Percentiles rank a stretch among this genome's conserved stretches.
phyloP scores from a whole-genome alignment of 2,888 invertebrate species.

The Hyalella azteca region DNA sequence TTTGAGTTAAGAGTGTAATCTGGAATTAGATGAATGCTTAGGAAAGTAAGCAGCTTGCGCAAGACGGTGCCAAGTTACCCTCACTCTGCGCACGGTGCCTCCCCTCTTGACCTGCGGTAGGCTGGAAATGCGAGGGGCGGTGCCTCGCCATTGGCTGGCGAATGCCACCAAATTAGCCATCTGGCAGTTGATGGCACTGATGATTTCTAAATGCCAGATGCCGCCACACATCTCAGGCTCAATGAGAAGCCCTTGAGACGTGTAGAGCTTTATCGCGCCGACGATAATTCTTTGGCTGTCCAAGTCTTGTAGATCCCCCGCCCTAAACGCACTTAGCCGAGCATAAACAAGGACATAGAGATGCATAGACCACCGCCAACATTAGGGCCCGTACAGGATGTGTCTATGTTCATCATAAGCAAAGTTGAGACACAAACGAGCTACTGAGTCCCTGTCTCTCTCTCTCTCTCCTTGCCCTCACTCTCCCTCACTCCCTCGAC shows the following conservation, averaged over 20 bases:
- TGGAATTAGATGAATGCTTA: conserved; percentile 30
- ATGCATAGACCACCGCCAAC: conserved; percentile 15
- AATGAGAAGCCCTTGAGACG: background rate
- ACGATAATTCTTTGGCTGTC: conserved; percentile 37
- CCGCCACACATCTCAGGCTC: background rate
- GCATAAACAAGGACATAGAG: conserved; percentile 35
- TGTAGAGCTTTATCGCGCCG: conserved; percentile 30
- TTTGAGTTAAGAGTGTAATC: conserved; percentile 24
- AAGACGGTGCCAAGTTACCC: conserved; percentile 5
- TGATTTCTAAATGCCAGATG: background rate
- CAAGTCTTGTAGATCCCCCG: conserved; percentile 17
- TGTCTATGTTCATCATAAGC: conserved; percentile 27
- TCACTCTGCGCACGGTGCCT: conserved; percentile 12
- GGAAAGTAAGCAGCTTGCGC: conserved; percentile 11
- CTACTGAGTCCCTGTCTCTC: background rate
- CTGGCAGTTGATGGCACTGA: background rate
- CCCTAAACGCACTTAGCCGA: conserved; percentile 34
- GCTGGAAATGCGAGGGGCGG: background rate
- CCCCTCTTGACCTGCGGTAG: background rate
- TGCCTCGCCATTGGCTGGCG: background rate
- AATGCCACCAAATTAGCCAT: background rate
- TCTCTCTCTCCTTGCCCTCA: conserved; percentile 19
- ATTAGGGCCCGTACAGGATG: background rate
- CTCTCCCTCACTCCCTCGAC: background rate
- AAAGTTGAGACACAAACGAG: conserved; percentile 19